Evolutionary conservation across 1,140 invertebrate species (phyloP).

Genomic region (Lepidurus apus): DNA sequence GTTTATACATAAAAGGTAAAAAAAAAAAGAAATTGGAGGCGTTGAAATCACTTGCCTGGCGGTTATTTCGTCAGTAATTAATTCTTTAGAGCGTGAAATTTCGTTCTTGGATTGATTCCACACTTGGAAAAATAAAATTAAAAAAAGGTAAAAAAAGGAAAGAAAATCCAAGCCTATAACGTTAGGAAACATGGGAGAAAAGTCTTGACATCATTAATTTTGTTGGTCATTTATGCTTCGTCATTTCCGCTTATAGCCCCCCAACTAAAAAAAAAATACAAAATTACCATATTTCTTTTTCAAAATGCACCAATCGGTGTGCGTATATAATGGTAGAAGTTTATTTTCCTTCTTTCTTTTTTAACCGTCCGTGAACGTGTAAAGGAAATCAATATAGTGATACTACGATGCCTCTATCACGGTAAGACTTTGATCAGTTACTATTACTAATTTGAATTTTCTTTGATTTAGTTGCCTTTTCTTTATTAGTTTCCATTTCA

Average conservation of each 20-base stretch:
- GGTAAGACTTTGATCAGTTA: not conserved
- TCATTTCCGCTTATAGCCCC: conserved; percentile 18
- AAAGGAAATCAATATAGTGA: not conserved
- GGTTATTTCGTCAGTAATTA: conserved; percentile 2
- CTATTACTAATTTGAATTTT: too few species aligned
- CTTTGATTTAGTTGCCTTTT: too few species aligned
- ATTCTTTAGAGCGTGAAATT: not conserved
- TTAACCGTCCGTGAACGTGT: not conserved
- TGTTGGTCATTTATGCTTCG: conserved; percentile 21
- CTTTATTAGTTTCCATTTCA: too few species aligned
- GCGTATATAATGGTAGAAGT: not conserved
- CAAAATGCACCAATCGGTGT: not conserved
- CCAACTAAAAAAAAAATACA: not conserved
- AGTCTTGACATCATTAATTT: conserved; percentile 22
- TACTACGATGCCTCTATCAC: not conserved
- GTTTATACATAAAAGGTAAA: not conserved
- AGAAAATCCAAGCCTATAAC: conserved; percentile 3
- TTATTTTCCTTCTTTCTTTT: not conserved
- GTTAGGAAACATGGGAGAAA: not conserved
- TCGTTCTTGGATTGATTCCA: conserved; percentile 11
- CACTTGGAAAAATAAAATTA: not conserved
- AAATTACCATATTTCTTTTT: conserved; percentile 16
- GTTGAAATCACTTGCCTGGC: not conserved
- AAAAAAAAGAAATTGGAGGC: not conserved
- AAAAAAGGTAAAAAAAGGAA: not conserved